Evolutionary conservation across 1,140 invertebrate species (phyloP).

Genomic region (Drosophila ananassae): DNA sequence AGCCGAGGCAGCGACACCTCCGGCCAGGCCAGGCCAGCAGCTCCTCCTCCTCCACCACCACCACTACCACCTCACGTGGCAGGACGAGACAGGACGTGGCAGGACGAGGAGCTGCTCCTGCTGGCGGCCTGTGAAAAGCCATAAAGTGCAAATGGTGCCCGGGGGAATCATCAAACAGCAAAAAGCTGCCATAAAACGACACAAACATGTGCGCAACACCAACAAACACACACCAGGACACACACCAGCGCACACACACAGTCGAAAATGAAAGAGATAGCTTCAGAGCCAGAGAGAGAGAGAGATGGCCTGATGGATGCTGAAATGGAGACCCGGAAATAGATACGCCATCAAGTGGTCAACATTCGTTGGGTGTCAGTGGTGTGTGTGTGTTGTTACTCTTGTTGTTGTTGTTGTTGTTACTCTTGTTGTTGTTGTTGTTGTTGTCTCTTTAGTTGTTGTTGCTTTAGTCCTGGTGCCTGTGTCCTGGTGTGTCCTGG

Average conservation of each 20-base stretch:
- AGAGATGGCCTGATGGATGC: neutral
- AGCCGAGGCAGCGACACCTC: conserved; percentile 44
- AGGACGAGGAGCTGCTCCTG: conserved; percentile 1
- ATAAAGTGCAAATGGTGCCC: conserved; percentile 79
- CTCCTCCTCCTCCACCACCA: neutral
- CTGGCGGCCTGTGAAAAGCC: conserved; percentile 64
- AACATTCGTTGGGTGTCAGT: conserved; percentile 26
- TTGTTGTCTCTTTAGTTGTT: neutral
- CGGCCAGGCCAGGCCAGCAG: conserved; percentile 15
- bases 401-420: too few species aligned
- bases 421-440: neutral
- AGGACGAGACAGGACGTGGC: neutral
- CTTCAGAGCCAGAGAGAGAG: neutral
- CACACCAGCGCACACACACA: neutral
- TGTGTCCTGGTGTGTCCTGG: too few species aligned
- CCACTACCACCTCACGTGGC: conserved; percentile 27
- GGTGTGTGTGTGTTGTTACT: neutral
- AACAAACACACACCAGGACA: conserved; percentile 7
- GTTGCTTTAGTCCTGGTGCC: neutral
- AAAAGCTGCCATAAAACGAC: conserved; percentile 74
- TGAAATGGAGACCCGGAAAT: conserved; percentile 48
- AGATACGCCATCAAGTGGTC: conserved; percentile 73
- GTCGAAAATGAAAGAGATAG: neutral
- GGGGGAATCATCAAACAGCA: conserved; percentile 75
- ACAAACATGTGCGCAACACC: conserved; percentile 67